Evolutionary conservation across 2,888 invertebrate species (phyloP), one percentile per base, ranked within the genome.

Genomic region (Arctia plantaginis): DNA sequence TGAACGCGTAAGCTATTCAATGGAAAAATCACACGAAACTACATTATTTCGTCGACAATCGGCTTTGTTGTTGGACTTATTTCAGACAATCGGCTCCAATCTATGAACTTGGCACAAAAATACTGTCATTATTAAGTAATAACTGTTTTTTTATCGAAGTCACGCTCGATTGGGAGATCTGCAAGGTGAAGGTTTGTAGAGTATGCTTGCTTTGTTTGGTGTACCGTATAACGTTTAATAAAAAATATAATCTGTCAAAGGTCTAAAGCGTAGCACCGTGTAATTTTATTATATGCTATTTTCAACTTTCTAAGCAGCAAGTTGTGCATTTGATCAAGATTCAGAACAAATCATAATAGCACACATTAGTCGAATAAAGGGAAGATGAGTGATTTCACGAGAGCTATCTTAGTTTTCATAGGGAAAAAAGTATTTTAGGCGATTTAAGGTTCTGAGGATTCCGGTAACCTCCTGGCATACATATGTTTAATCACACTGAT

Each of bases 21-120:
- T 71, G 71, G 71, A 77, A 78, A 77, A 82, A 33, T 84, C 80
- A 69, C 83, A 84, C 81, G 82, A 80, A 80, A 76, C 66, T 39
- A 72, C 76, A 81, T 77, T 79, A 77, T 82, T 77, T 75, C 69
- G 73, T 68, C 66, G 51, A 81, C 77, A 84, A 82, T 84, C 67
- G 76, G 33, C 65, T 79, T 83, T 77, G 82, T 84, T 66, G 51
- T 73, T 72, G 73, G 64, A 76, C 69, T 80, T 77, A 79, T 80
- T 79, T 75, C 30, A 79, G 51, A 81, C 80, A 78, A 77, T 80
- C 69, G 67, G 76, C 70, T 39, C 76, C 18, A 64, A 83, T 82
- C 86, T 82, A 86, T 88, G 87, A 89, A 89, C 90, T 90, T 90
- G 89, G 86, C 89, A 88, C 82, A 82, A 76, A 69, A 76, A 88